Conservation (phyloP, 2,797 vertebrate species). For the Buphagus erythrorhynchus region DNA sequence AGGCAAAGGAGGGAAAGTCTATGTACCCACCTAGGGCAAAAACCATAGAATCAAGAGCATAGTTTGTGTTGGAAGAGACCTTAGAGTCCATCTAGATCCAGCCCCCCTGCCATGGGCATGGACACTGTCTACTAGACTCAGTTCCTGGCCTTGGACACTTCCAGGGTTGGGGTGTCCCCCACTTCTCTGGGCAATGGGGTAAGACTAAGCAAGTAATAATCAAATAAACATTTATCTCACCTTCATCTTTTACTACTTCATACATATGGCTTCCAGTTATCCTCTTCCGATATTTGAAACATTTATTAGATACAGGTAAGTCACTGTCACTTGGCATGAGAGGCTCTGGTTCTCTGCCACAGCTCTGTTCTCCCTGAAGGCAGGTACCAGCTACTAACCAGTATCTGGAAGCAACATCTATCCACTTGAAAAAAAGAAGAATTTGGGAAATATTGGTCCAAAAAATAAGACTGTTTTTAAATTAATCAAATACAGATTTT, state of each 20-base stretch:
- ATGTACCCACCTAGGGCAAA: neutral
- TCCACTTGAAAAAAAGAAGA: neutral
- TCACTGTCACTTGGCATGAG: neutral
- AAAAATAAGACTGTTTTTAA: neutral
- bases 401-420: neutral
- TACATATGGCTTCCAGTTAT: neutral
- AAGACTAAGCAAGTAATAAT: neutral
- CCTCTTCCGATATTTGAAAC: neutral
- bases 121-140: neutral
- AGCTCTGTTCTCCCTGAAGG: neutral
- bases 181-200: neutral
- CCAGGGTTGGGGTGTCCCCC: neutral
- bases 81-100: neutral
- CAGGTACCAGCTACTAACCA: neutral
- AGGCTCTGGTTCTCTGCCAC: neutral
- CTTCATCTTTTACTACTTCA: neutral
- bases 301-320: neutral
- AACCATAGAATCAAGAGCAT: neutral
- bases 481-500: neutral
- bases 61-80: neutral
- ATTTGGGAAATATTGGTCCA: fast-evolving
- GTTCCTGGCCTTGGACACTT: neutral
- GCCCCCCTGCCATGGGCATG: fast-evolving
- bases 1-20: neutral
- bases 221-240: neutral